Conservation (phyloP, 2,888 invertebrate genomes). For the Argyra leucocephala region DNA sequence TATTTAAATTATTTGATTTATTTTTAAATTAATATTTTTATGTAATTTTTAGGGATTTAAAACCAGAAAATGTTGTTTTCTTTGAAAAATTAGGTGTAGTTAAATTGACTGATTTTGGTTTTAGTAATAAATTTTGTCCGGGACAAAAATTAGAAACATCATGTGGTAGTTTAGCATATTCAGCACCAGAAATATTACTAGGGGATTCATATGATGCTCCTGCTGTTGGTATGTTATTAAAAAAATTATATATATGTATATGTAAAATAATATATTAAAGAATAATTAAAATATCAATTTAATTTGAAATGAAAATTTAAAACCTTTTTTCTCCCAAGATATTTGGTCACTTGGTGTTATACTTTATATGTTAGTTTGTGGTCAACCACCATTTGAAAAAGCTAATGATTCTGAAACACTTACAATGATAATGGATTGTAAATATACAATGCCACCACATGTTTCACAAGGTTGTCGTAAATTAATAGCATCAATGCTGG, state of each 20-base stretch:
- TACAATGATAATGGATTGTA: conserved; percentile 99
- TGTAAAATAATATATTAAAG: too few relatives aligned
- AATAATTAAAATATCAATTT: background rate
- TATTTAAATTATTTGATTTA: background rate
- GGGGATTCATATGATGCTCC: conserved; percentile 99
- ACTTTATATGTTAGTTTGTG: conserved; percentile 95
- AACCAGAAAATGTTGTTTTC: conserved; percentile 99
- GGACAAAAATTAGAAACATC: conserved; percentile 96
- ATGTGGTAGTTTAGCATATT: conserved; percentile 97
- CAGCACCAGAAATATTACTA: conserved; percentile 95
- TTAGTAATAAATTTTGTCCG: conserved; percentile 91
- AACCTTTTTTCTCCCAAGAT: conserved; percentile 49
- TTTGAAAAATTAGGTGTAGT: conserved; percentile 95
- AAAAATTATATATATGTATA: background rate
- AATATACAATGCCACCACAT: conserved; percentile 83
- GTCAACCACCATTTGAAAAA: conserved; percentile 96
- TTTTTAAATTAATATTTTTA: conserved; percentile 11
- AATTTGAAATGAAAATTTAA: background rate
- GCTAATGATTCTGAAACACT: conserved; percentile 99
- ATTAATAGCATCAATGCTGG: conserved; percentile 85
- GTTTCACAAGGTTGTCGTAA: conserved; percentile 80
- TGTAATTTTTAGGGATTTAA: conserved; percentile 76
- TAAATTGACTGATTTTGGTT: conserved; percentile 97
- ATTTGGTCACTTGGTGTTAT: conserved; percentile 99
- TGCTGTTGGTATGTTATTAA: conserved; percentile 68